These are phyloP conservation scores for Tricholaema leucomelas DNA, from an alignment of 2,113 vertebrate species.

Conservation along the genomic window DNA sequence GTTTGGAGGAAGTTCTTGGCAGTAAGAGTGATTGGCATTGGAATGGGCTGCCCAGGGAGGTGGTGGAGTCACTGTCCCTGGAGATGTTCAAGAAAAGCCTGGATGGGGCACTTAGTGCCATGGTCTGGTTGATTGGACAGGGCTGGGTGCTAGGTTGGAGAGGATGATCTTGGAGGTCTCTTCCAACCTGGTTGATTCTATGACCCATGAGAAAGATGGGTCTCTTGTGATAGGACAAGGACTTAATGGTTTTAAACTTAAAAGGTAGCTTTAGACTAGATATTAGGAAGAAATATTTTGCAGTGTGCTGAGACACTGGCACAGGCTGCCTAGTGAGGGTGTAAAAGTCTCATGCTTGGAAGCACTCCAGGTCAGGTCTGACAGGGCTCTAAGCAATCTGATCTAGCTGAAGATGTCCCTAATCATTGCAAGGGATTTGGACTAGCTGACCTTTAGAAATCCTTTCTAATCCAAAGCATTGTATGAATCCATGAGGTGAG, in stretches of 20 bases:
- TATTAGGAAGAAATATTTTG: not conserved
- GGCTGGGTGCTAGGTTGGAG: too few relatives aligned
- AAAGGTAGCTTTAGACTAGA: not conserved
- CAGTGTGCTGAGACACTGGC: rapidly evolving
- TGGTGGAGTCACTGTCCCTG: too few relatives aligned
- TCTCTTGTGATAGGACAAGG: not conserved
- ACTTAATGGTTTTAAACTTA: not conserved
- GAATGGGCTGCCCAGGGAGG: too few relatives aligned
- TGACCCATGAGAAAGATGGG: not conserved
- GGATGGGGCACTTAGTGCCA: too few relatives aligned
- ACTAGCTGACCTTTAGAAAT: not conserved
- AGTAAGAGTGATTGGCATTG: too few relatives aligned
- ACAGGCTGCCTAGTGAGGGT: not conserved
- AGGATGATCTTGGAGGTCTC: too few relatives aligned
- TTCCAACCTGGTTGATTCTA: too few relatives aligned
- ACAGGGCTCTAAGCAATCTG: rapidly evolving
- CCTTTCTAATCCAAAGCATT: not conserved
- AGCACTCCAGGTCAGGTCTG: rapidly evolving
- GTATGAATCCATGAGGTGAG: not conserved
- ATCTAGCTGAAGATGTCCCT: not conserved
- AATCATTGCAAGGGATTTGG: rapidly evolving
- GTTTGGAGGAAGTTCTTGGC: too few relatives aligned
- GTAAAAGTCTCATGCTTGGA: too few relatives aligned
- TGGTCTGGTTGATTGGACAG: too few relatives aligned
- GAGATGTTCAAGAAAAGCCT: too few relatives aligned